phyloP scores from a whole-genome alignment of 2,888 invertebrate genomes.

The Zele albiditarsus region DNA sequence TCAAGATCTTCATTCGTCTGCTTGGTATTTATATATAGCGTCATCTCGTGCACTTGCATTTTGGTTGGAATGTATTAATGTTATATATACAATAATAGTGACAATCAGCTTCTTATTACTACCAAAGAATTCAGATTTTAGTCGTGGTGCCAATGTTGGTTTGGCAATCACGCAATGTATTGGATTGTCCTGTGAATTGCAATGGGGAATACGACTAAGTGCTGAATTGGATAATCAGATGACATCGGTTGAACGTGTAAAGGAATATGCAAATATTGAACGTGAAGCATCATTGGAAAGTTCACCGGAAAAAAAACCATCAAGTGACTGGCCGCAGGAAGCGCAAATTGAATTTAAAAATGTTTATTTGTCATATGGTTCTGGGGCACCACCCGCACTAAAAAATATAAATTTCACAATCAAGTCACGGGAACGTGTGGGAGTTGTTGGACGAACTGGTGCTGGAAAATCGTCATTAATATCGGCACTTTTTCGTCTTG shows the following conservation, averaged over 20 bases:
- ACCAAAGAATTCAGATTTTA: constrained; percentile 57
- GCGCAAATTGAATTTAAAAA: constrained; percentile 82
- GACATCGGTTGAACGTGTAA: constrained; percentile 86
- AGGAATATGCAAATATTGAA: constrained; percentile 77
- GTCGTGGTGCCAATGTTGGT: constrained; percentile 83
- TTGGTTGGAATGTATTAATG: constrained; percentile 92
- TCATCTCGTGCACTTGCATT: constrained; percentile 95
- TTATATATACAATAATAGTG: constrained; percentile 88
- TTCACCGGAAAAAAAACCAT: constrained; percentile 78
- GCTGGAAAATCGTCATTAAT: constrained; percentile 83
- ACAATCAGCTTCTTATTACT: constrained; percentile 88
- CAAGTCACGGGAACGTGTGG: constrained; percentile 80
- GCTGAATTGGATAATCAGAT: constrained; percentile 87
- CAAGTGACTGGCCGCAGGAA: constrained; percentile 82
- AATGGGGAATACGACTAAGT: constrained; percentile 91
- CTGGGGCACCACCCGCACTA: constrained; percentile 82
- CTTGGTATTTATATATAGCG: constrained; percentile 91
- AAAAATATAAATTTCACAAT: constrained; percentile 81
- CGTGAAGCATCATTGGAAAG: constrained; percentile 82
- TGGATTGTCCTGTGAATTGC: constrained; percentile 85
- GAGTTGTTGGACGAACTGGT: constrained; percentile 83
- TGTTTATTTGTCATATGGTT: constrained; percentile 83
- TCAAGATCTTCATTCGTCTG: constrained; percentile 92
- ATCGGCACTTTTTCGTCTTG: constrained; percentile 81
- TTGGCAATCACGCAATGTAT: constrained; percentile 88